Conservation (phyloP, 2,888 invertebrate genomes). For the Athripsodes cinereus region DNA sequence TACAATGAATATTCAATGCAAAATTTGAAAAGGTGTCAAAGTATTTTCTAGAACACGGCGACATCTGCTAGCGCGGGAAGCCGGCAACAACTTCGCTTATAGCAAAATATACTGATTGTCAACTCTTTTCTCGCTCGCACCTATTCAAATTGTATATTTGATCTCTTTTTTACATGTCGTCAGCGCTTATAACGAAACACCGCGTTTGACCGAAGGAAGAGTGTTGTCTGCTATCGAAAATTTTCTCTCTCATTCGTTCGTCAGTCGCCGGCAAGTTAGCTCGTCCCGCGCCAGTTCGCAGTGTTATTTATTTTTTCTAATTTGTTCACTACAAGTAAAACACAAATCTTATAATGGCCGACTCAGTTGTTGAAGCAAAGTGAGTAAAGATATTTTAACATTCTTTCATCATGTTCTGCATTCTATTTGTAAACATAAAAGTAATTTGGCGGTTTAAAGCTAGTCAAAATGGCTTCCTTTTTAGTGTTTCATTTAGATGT, state of each 20-base stretch:
- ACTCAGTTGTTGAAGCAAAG: slow-evolving; percentile 56
- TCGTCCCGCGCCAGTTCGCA: slow-evolving; percentile 19
- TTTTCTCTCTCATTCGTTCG: slow-evolving; percentile 27
- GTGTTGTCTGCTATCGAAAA: slow-evolving; percentile 13
- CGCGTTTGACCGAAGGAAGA: slow-evolving; percentile 17
- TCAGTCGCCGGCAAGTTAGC: slow-evolving; percentile 25
- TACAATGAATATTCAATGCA: too few relatives aligned
- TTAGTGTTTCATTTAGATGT: slow-evolving; percentile 23
- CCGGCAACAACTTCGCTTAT: slow-evolving; percentile 17
- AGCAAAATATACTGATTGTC: slow-evolving; percentile 6
- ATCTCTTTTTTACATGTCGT: background rate
- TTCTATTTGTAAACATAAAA: slow-evolving; percentile 19
- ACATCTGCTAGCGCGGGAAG: slow-evolving; percentile 29
- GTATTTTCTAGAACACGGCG: slow-evolving; percentile 27
- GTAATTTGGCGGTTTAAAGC: slow-evolving; percentile 35
- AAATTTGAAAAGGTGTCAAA: slow-evolving; percentile 19
- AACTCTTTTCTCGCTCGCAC: background rate
- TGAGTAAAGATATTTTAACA: slow-evolving; percentile 44
- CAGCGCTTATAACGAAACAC: slow-evolving; percentile 7
- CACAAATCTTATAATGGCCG: slow-evolving; percentile 53
- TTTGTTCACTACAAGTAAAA: slow-evolving; percentile 9
- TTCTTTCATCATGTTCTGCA: slow-evolving; percentile 18
- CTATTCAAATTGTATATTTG: background rate
- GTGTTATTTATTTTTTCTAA: slow-evolving; percentile 12
- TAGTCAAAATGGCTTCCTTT: slow-evolving; percentile 54